phyloP scores from a whole-genome alignment of 2,797 vertebrate genomes.

The Acanthurus leucopareius region DNA sequence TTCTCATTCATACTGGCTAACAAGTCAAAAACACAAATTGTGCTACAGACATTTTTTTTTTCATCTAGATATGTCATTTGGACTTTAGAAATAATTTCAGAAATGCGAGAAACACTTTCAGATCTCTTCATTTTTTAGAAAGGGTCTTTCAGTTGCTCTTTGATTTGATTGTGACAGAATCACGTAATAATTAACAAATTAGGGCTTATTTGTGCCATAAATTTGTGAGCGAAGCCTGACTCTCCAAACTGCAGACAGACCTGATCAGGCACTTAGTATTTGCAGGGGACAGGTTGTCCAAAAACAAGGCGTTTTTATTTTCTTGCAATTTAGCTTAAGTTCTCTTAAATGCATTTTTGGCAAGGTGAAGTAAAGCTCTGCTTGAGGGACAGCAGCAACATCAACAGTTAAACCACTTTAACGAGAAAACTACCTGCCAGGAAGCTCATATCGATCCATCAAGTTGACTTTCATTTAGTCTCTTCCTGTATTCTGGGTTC shows the following conservation, averaged over 20 bases:
- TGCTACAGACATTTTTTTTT: no score
- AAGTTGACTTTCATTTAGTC: background rate
- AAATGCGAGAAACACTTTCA: background rate
- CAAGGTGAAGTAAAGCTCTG: background rate
- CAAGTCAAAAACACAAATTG: background rate
- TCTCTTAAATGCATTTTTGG: conserved; percentile 17
- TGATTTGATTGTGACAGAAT: conserved; percentile 24
- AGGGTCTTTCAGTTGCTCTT: conserved; percentile 1
- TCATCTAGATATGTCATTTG: no score
- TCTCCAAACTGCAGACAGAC: conserved; percentile 1
- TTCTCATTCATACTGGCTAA: background rate
- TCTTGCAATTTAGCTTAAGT: background rate
- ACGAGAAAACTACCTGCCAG: conserved; percentile 15
- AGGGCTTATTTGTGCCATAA: conserved; percentile 39
- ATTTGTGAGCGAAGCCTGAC: conserved; percentile 19
- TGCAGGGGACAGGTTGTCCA: conserved; percentile 13
- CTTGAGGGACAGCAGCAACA: conserved; percentile 6
- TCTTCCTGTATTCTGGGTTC: conserved; percentile 24
- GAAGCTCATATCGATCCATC: conserved; percentile 2
- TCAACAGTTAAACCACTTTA: conserved; percentile 36
- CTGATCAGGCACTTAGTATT: conserved; percentile 34
- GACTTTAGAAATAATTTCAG: background rate
- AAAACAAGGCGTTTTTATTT: background rate
- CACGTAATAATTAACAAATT: background rate
- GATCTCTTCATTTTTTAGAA: background rate